These are phyloP conservation scores for Nannobrachium achirus DNA, from an alignment of 2,113 vertebrate species.

Conservation along the genomic window DNA sequence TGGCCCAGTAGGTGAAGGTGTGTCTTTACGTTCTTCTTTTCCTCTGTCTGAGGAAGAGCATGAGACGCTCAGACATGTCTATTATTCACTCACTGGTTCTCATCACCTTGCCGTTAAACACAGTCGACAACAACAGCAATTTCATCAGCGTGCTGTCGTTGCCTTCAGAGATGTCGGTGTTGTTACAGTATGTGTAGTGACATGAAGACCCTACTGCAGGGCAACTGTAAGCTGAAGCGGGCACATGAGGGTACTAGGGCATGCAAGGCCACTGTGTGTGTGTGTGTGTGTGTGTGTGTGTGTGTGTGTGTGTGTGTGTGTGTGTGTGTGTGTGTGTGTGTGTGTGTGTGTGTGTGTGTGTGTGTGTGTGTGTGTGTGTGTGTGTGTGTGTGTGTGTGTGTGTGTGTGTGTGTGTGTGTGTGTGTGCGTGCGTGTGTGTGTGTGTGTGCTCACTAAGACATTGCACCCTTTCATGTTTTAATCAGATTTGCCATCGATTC, in stretches of 20 bases:
- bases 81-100: too few relatives aligned
- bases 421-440: background rate
- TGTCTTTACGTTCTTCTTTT: too few relatives aligned
- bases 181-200: constrained; percentile 61
- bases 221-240: constrained; percentile 59
- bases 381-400: background rate
- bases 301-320: constrained; percentile 14
- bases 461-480: too few relatives aligned
- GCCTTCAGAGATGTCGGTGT: constrained; percentile 67
- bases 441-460: background rate
- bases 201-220: constrained; percentile 51
- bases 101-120: too few relatives aligned
- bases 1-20: too few relatives aligned
- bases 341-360: constrained; percentile 15
- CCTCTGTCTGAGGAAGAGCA: too few relatives aligned
- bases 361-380: constrained; percentile 5
- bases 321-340: constrained; percentile 3
- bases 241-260: constrained; percentile 39
- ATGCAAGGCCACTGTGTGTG: constrained; percentile 36
- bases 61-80: too few relatives aligned
- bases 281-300: background rate
- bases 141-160: constrained; percentile 6
- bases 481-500: too few relatives aligned
- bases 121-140: too few relatives aligned
- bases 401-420: background rate